Conservation (phyloP, 2,888 invertebrate genomes). For the Tenodera sinensis region DNA sequence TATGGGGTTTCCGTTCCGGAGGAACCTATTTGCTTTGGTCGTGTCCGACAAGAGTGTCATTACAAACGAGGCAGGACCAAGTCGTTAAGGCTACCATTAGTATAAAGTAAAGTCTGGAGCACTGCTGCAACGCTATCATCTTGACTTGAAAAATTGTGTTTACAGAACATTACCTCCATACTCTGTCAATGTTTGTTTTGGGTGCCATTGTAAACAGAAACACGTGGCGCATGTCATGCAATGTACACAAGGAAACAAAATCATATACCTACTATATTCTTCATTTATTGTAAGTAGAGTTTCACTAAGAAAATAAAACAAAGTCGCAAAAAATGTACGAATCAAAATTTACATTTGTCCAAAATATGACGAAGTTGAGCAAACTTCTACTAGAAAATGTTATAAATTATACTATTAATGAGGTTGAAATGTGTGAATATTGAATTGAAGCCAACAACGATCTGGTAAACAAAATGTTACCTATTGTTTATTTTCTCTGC, state of each 20-base stretch:
- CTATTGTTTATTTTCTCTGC: too few relatives aligned
- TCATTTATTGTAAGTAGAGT: too few relatives aligned
- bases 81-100: neutral
- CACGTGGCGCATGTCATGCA: neutral
- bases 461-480: too few relatives aligned
- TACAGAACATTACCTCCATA: neutral
- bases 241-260: neutral
- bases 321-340: too few relatives aligned
- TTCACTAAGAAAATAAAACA: too few relatives aligned
- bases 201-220: neutral
- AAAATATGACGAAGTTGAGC: too few relatives aligned
- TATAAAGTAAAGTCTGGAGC: neutral
- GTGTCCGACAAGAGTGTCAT: neutral
- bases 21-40: conserved; percentile 6
- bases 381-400: too few relatives aligned
- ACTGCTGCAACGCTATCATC: neutral
- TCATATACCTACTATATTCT: too few relatives aligned
- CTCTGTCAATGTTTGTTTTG: neutral
- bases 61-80: neutral
- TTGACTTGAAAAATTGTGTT: neutral
- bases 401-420: too few relatives aligned
- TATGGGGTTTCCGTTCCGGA: neutral
- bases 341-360: too few relatives aligned
- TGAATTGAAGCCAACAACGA: too few relatives aligned
- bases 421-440: too few relatives aligned